A percentile compares a stretch with the other conserved stretches of the same genome.
These are phyloP conservation scores for Parasteatoda lunata DNA, from an alignment of 2,888 invertebrate genomes.

Conservation along the genomic window DNA sequence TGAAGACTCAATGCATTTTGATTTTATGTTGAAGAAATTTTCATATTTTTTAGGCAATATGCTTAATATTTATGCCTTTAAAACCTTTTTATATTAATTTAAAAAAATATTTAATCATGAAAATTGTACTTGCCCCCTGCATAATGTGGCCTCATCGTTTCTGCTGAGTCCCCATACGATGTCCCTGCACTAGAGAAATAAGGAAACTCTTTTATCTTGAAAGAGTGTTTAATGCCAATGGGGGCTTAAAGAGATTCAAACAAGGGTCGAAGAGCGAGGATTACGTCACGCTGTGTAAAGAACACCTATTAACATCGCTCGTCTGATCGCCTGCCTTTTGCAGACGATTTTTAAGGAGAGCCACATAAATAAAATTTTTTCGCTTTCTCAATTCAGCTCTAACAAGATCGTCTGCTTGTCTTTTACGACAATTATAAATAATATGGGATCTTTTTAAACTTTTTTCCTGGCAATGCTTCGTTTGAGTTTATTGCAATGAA, in stretches of 20 bases:
- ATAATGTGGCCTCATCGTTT: background rate
- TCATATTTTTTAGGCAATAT: no score
- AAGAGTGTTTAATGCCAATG: conserved; percentile 59
- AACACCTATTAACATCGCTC: conserved; percentile 60
- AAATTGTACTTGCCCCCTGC: conserved; percentile 23
- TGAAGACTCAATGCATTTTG: no score
- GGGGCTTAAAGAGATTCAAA: conserved; percentile 52
- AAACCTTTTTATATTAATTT: background rate
- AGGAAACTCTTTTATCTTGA: conserved; percentile 48
- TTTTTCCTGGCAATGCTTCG: background rate
- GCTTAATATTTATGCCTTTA: background rate
- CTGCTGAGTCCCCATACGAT: conserved; percentile 11
- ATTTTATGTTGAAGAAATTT: no score
- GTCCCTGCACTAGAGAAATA: conserved; percentile 54
- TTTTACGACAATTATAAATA: conserved; percentile 49
- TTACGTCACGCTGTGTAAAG: conserved; percentile 51
- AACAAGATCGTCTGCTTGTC: background rate
- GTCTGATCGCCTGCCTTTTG: conserved; percentile 8
- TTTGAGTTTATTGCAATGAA: background rate
- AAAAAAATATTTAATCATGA: background rate
- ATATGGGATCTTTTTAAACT: background rate
- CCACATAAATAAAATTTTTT: conserved; percentile 34
- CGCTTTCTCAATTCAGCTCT: background rate
- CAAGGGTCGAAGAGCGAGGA: conserved; percentile 40
- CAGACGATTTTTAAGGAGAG: conserved; percentile 39